Conservation (phyloP, 2,797 vertebrate genomes). For the Brotula barbata region DNA sequence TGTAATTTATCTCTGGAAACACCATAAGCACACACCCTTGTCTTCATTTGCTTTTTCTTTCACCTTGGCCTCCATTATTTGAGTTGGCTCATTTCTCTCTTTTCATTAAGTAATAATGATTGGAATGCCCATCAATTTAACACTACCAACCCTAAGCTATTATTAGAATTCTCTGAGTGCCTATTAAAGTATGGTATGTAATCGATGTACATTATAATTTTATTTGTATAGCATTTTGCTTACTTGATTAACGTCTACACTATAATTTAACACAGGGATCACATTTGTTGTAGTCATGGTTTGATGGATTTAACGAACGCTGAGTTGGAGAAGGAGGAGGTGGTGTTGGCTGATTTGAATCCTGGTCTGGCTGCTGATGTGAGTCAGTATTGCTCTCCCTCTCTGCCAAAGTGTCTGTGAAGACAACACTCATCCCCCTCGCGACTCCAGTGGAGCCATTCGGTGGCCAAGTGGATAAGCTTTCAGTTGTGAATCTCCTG, state of each 20-base stretch:
- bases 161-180: no score
- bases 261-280: no score
- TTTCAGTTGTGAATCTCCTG: neutral
- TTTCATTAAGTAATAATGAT: neutral
- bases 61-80: neutral
- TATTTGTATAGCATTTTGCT: neutral
- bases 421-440: neutral
- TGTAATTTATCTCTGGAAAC: slow-evolving; percentile 29
- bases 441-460: neutral
- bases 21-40: slow-evolving; percentile 8
- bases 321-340: no score
- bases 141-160: no score
- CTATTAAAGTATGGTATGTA: neutral
- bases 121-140: neutral
- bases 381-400: no score
- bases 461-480: no score
- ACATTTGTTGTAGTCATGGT: no score
- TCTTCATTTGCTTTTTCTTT: neutral
- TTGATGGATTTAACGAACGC: no score
- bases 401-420: neutral
- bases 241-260: neutral
- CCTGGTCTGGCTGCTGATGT: no score
- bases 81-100: neutral
- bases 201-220: no score
- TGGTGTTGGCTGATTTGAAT: no score